Evolutionary conservation across 1,140 invertebrate genomes (phyloP).

Genomic region (Ericerus pela): DNA sequence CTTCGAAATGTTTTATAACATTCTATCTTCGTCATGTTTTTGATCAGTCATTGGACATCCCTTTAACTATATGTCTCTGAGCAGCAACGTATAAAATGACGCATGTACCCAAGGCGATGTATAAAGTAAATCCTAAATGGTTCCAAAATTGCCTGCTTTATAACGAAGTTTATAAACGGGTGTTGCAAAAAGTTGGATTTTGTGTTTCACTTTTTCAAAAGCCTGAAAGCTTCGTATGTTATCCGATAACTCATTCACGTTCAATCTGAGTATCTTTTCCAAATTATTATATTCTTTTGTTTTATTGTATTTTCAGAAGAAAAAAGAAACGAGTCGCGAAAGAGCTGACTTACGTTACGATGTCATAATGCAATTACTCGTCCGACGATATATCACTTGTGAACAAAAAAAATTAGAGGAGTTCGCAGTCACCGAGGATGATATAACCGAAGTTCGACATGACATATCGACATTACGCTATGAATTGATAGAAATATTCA

Average conservation of each 20-base stretch:
- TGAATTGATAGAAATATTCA: constrained; percentile 76
- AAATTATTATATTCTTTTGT: background rate
- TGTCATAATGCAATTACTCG: constrained; percentile 57
- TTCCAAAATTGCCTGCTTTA: too few relatives aligned
- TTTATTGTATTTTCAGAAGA: background rate
- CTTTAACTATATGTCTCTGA: too few relatives aligned
- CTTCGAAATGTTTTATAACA: too few relatives aligned
- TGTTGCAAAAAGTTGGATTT: too few relatives aligned
- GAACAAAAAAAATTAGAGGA: constrained; percentile 70
- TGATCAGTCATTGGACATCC: too few relatives aligned
- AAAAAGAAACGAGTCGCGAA: constrained; percentile 31
- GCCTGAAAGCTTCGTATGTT: too few relatives aligned
- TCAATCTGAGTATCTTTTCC: background rate
- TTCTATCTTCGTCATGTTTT: too few relatives aligned
- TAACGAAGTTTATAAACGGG: too few relatives aligned
- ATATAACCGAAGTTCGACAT: constrained; percentile 90
- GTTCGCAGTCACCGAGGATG: constrained; percentile 80
- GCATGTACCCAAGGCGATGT: too few relatives aligned
- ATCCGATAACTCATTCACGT: background rate
- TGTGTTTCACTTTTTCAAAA: too few relatives aligned
- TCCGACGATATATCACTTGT: constrained; percentile 64
- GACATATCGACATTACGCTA: constrained; percentile 74
- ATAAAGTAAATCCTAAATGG: too few relatives aligned
- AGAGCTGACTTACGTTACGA: constrained; percentile 52
- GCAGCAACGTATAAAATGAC: too few relatives aligned